These are phyloP conservation scores for Saccostrea glomerata DNA, from an alignment of 1,140 invertebrate species.

Conservation along the genomic window DNA sequence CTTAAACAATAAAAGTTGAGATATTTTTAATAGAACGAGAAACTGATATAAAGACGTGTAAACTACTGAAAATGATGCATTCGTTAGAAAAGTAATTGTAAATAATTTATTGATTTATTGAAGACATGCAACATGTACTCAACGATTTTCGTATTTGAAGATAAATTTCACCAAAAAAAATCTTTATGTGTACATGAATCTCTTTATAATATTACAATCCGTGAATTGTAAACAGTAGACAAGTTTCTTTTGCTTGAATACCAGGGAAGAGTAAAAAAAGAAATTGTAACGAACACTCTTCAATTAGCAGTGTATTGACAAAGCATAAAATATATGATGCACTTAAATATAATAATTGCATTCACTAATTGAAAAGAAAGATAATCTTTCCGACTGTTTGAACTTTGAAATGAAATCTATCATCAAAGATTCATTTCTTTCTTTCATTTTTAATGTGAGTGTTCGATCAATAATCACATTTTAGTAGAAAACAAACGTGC, in stretches of 20 bases:
- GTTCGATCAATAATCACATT: background rate
- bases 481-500: background rate
- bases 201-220: background rate
- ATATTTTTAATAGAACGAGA: background rate
- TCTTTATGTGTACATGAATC: background rate
- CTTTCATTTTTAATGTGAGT: background rate
- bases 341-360: background rate
- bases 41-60: background rate
- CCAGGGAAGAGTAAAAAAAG: background rate
- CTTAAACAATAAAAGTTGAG: constrained; percentile 56
- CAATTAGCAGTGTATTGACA: background rate
- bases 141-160: background rate
- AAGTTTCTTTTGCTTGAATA: background rate
- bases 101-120: no score
- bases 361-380: background rate
- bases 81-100: background rate
- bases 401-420: background rate
- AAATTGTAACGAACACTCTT: background rate
- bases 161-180: background rate
- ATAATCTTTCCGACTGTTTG: background rate
- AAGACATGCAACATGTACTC: background rate
- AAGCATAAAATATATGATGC: background rate
- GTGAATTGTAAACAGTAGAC: background rate
- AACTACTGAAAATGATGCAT: background rate
- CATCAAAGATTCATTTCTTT: background rate